These are phyloP conservation scores for Abrostola tripartita DNA, from an alignment of 2,888 invertebrate species.

Conservation along the genomic window DNA sequence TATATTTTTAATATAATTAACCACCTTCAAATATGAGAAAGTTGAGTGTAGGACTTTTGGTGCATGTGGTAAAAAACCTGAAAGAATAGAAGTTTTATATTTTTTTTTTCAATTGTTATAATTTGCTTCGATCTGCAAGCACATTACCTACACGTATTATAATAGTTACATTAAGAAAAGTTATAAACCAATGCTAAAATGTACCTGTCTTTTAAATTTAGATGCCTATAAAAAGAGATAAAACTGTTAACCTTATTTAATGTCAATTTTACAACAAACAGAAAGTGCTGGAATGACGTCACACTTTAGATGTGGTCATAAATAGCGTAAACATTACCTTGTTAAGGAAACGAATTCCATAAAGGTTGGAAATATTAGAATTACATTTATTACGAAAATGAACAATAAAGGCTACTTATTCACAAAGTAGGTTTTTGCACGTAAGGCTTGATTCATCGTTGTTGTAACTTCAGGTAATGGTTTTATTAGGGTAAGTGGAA, in stretches of 20 bases:
- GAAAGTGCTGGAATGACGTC: slow-evolving; percentile 35
- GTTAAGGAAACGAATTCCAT: slow-evolving; percentile 49
- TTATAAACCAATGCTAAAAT: too few species aligned
- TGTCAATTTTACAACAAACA: slow-evolving; percentile 25
- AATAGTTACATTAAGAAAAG: too few species aligned
- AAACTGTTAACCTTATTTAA: slow-evolving; percentile 16
- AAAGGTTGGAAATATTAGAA: slow-evolving; percentile 47
- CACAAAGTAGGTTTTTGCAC: slow-evolving; percentile 38
- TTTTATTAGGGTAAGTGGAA: slow-evolving; percentile 35
- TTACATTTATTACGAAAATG: slow-evolving; percentile 49
- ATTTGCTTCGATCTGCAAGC: too few species aligned
- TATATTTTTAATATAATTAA: neutral
- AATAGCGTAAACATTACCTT: slow-evolving; percentile 41
- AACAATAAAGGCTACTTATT: slow-evolving; percentile 44
- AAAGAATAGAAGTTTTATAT: too few species aligned
- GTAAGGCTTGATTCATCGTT: slow-evolving; percentile 44
- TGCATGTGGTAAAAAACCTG: too few species aligned
- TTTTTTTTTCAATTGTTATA: too few species aligned
- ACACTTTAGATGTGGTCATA: slow-evolving; percentile 36
- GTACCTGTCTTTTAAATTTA: too few species aligned
- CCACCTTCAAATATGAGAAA: too few species aligned
- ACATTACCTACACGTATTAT: too few species aligned
- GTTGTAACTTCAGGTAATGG: slow-evolving; percentile 32
- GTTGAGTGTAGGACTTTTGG: too few species aligned
- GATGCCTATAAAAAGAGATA: too few species aligned